Base-by-base conservation (phyloP, 2,888 invertebrate species). In the Leptinotarsa juncta region DNA sequence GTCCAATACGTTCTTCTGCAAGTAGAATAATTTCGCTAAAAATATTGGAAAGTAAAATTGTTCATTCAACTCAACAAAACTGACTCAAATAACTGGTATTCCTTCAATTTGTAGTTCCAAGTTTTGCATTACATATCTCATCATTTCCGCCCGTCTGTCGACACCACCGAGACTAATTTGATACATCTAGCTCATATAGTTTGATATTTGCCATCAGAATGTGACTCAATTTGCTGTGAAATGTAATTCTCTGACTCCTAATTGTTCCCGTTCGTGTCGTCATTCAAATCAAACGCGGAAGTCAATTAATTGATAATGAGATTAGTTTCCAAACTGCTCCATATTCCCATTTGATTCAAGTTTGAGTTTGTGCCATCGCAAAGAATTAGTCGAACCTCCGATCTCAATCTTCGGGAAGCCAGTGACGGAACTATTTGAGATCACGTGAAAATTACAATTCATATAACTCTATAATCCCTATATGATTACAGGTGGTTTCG, bases 261-360 rank as follows among this genome's bases (percentile, higher is more conserved):
- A 77, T 79, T 79, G 72, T 74, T 73, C 76, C 68, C 73, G 73
- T 76, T 72, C 75, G 73, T 76, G 79, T 72, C 76, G 76, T 74
- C 76, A 71, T 79, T 79, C 76, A 75, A 79, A 79, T 79, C 79
- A 79, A 79, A 79, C 69, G 75, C 75, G 74, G 74, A 78, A 79
- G 79, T 78, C 79, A 78, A 79, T 79, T 79, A 79, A 79, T 76
- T 79, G 73, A 71, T 77, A 74, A 79, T 75, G 78, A 75, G 79
- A 79, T 79, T 79, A 79, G 79, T 79, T 79, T 77, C 67, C 70
- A 71, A 79, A 79, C 77, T 76, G 77, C 74, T 76, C 68, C 73
- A 72, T 77, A 72, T 77, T 79, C 77, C 73, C 68, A 70, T 71
- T 74, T 72, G 72, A 74, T 76, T 76, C 62, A 72, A 74, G 68